Conservation (phyloP, 2,888 invertebrate genomes). For the Cephus pulcher region DNA sequence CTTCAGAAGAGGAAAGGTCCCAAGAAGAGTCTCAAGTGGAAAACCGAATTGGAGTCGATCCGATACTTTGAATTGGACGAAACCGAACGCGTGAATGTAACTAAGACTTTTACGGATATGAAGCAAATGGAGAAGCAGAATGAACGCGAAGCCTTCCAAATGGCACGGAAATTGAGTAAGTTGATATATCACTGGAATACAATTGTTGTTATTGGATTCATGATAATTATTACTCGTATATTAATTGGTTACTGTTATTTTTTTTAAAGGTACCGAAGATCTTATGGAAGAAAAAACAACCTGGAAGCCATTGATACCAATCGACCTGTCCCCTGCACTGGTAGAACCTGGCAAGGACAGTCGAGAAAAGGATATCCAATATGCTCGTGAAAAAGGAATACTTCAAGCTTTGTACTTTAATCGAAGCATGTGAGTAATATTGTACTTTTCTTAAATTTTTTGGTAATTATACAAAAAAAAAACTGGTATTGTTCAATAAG, state of each 20-base stretch:
- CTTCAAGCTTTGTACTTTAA: constrained; percentile 86
- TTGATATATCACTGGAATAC: constrained; percentile 10
- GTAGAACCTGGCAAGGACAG: constrained; percentile 82
- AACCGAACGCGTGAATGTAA: constrained; percentile 95
- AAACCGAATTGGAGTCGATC: constrained; percentile 84
- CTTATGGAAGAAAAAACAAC: constrained; percentile 84
- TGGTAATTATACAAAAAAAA: neutral
- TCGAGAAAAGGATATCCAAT: constrained; percentile 88
- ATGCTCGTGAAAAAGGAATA: constrained; percentile 86
- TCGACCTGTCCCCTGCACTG: constrained; percentile 77
- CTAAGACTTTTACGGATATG: constrained; percentile 90
- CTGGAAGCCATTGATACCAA: constrained; percentile 80
- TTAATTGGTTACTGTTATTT: neutral
- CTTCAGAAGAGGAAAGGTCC: constrained; percentile 81
- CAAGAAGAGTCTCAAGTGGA: constrained; percentile 86
- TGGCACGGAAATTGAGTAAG: constrained; percentile 79
- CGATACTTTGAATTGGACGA: constrained; percentile 95
- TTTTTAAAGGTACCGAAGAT: constrained; percentile 70
- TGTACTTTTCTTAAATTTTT: neutral
- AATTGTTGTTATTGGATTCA: neutral
- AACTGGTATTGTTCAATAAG: neutral
- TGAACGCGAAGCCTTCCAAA: constrained; percentile 86
- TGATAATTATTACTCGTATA: neutral
- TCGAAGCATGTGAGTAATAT: constrained; percentile 71
- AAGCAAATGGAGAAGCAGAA: constrained; percentile 88